Percentiles rank a stretch among this genome's conserved stretches.
Conservation (phyloP, 2,797 vertebrate species). For the Vipera latastei region DNA sequence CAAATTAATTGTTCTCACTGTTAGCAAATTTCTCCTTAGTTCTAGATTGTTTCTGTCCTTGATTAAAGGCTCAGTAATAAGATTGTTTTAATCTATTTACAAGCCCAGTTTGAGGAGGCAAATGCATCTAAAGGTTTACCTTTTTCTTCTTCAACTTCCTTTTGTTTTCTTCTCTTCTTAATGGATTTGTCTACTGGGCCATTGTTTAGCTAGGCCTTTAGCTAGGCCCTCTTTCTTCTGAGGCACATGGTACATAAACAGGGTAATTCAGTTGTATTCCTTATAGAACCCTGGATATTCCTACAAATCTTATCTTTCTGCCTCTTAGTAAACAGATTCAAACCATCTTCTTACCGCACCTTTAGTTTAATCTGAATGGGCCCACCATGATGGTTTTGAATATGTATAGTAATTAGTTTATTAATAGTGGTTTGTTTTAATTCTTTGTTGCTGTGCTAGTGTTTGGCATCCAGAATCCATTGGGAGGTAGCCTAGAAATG, state of each 20-base stretch:
- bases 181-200: not conserved
- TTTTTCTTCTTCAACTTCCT: conserved; percentile 11
- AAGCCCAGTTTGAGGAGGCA: conserved; percentile 13
- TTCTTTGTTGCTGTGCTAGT: not conserved
- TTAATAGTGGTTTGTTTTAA: not conserved
- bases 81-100: not conserved
- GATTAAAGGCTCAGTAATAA: not conserved
- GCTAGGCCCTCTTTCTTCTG: not conserved
- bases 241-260: not conserved
- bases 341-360: not conserved
- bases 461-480: not conserved
- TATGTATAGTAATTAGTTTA: not conserved
- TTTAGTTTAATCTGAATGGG: not conserved
- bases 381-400: not conserved
- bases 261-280: not conserved
- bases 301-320: not conserved
- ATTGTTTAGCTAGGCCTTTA: not conserved
- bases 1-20: not conserved
- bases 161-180: conserved; percentile 13
- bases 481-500: not conserved
- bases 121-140: not conserved
- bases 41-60: not conserved
- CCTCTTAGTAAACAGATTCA: not conserved
- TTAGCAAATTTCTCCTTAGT: not conserved
- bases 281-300: not conserved